Percentiles rank a stretch among this genome's conserved stretches.
These are phyloP conservation scores for Sebastes baramenuke DNA, from an alignment of 2,797 vertebrate genomes.

Conservation along the genomic window DNA sequence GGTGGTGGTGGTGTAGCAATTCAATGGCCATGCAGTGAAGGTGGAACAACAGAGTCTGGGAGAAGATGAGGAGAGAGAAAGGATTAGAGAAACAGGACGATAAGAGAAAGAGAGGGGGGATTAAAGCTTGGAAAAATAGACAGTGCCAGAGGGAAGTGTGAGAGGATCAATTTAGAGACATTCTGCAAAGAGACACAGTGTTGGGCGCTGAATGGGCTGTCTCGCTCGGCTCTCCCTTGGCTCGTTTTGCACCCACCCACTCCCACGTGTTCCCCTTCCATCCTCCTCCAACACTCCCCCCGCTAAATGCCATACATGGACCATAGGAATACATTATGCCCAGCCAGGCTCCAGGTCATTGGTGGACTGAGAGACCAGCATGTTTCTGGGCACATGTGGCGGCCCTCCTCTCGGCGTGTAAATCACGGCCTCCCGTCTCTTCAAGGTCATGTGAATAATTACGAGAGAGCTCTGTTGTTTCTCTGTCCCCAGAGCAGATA, in stretches of 20 bases:
- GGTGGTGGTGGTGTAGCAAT: neutral
- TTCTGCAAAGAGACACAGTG: conserved; percentile 56
- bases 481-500: conserved; percentile 7
- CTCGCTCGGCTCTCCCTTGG: conserved; percentile 32
- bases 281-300: conserved; percentile 9
- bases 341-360: conserved; percentile 51
- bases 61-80: conserved; percentile 34
- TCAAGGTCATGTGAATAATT: conserved; percentile 74
- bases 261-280: conserved; percentile 59
- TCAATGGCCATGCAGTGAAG: conserved; percentile 2
- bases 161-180: conserved; percentile 67
- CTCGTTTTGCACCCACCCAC: conserved; percentile 71
- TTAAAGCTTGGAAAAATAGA: conserved; percentile 65
- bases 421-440: conserved; percentile 35
- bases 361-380: conserved; percentile 30
- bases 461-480: conserved; percentile 24
- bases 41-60: conserved; percentile 31
- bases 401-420: conserved; percentile 19
- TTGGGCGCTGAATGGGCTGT: conserved; percentile 49
- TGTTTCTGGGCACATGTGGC: conserved; percentile 59
- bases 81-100: conserved; percentile 62
- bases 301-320: conserved; percentile 55
- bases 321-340: conserved; percentile 39
- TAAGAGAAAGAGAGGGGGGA: conserved; percentile 38
- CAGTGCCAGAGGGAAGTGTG: conserved; percentile 60